These are phyloP conservation scores for Alethe diademata DNA, from an alignment of 2,113 vertebrate genomes.

Conservation along the genomic window DNA sequence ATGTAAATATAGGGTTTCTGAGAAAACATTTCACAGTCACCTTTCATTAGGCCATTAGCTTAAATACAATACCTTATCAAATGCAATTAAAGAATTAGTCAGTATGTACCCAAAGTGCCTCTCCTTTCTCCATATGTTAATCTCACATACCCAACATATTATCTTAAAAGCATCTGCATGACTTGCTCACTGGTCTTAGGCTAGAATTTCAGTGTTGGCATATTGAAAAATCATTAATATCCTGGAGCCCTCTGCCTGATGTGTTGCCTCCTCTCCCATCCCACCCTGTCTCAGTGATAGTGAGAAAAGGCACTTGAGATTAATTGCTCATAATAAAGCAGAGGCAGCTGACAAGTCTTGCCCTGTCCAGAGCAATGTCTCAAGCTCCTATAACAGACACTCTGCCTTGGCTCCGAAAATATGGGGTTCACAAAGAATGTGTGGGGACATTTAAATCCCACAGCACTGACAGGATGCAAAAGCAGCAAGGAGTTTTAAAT, in stretches of 20 bases:
- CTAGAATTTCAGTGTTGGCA: neutral
- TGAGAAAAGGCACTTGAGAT: neutral
- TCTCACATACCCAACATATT: neutral
- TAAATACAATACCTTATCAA: neutral
- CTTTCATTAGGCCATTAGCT: neutral
- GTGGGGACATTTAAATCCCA: neutral
- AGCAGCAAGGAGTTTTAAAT: neutral
- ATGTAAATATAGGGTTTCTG: neutral
- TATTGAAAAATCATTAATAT: neutral
- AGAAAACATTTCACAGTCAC: neutral
- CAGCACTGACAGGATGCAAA: neutral
- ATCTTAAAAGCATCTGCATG: neutral
- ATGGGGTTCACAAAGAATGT: neutral
- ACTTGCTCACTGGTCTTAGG: neutral
- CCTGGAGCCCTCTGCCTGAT: neutral
- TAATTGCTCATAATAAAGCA: neutral
- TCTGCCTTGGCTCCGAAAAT: neutral
- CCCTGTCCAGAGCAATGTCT: neutral
- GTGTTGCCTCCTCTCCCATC: neutral
- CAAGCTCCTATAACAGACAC: neutral
- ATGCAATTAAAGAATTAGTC: neutral
- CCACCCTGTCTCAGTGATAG: neutral
- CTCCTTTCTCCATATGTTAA: neutral
- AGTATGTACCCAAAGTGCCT: neutral
- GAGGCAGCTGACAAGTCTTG: neutral